phyloP scores from a whole-genome alignment of 2,888 invertebrate species.

The Teleogryllus oceanicus region DNA sequence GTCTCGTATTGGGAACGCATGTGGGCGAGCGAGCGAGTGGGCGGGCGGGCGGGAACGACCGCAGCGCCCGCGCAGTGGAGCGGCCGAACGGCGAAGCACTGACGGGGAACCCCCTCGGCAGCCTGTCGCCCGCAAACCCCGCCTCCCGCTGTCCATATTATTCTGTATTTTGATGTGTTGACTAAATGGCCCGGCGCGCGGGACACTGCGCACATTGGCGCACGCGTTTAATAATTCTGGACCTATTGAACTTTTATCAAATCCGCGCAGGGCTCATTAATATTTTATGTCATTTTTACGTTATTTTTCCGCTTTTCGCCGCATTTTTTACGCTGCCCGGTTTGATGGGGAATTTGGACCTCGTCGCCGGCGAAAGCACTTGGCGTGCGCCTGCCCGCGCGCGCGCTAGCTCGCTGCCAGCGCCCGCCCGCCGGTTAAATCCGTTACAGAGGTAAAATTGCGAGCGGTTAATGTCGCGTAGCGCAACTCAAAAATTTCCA shows the following conservation, averaged over 20 bases:
- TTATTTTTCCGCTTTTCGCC: slow-evolving; percentile 1
- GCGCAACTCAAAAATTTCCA: too few relatives aligned
- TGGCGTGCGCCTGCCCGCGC: background rate
- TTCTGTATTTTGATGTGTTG: background rate
- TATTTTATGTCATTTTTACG: slow-evolving; percentile 18
- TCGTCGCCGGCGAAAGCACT: slow-evolving; percentile 2
- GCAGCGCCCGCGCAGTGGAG: too few relatives aligned
- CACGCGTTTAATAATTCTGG: background rate
- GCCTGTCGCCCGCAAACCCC: too few relatives aligned
- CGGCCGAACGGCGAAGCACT: too few relatives aligned
- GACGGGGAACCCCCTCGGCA: too few relatives aligned
- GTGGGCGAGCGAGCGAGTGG: too few relatives aligned
- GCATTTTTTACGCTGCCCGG: slow-evolving; percentile 1
- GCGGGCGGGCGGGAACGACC: too few relatives aligned
- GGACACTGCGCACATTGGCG: background rate
- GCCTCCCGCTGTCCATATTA: too few relatives aligned
- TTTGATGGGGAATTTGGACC: slow-evolving; percentile 18
- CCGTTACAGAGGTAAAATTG: background rate
- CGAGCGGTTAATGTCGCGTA: too few relatives aligned
- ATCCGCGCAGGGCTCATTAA: background rate
- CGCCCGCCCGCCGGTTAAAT: background rate
- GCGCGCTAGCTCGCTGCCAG: background rate
- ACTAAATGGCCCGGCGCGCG: background rate
- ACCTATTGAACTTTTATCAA: slow-evolving; percentile 18
- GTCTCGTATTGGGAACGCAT: too few relatives aligned